Conservation (phyloP, 2,113 vertebrate species). For the Nyctereutes procyonoides region DNA sequence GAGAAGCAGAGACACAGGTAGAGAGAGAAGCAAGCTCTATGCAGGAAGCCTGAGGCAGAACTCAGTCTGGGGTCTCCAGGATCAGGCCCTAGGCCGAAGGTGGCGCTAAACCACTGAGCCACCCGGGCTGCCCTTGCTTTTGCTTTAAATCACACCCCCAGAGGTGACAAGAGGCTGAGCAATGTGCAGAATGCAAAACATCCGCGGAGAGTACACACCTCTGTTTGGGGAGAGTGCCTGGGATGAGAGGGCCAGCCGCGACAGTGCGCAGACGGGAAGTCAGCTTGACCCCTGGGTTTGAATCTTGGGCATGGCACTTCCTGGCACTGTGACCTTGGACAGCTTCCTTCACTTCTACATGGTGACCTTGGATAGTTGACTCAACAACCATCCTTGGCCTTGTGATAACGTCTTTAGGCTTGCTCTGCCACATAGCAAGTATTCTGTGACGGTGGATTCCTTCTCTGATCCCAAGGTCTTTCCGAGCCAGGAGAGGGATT, state of each 20-base stretch:
- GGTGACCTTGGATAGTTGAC: conserved; percentile 20
- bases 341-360: background rate
- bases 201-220: background rate
- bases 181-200: background rate
- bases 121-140: background rate
- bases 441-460: background rate
- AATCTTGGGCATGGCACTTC: background rate
- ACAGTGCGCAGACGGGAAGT: background rate
- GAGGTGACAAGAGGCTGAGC: conserved; percentile 36
- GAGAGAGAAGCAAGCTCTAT: too few species aligned
- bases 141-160: conserved; percentile 31
- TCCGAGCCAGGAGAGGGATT: background rate
- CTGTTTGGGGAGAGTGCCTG: background rate
- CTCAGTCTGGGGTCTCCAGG: too few species aligned
- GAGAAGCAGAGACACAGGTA: too few species aligned
- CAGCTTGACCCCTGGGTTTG: background rate
- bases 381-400: background rate
- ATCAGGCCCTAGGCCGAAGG: too few species aligned
- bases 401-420: background rate
- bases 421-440: background rate
- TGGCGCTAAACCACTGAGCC: too few species aligned
- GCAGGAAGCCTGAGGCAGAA: too few species aligned
- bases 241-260: too few species aligned
- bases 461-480: background rate
- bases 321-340: background rate